Evolutionary conservation across 2,888 invertebrate genomes (phyloP).

Genomic region (Apamea anceps): DNA sequence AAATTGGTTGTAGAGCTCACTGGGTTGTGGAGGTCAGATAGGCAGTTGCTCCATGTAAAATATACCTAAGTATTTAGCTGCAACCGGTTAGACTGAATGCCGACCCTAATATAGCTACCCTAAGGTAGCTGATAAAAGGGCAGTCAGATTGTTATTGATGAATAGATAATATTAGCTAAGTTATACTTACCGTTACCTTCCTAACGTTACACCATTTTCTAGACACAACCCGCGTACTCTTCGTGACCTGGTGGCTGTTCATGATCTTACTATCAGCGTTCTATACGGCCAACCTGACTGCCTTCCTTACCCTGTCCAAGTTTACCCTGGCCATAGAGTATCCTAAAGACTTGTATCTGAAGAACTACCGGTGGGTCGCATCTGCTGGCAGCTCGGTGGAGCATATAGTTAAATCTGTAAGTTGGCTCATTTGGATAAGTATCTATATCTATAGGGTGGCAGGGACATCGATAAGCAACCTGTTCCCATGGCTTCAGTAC

Average conservation of each 20-base stretch:
- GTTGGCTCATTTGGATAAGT: conserved; percentile 59
- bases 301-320: conserved; percentile 95
- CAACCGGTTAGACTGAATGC: neutral
- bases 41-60: neutral
- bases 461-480: neutral
- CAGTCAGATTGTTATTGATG: neutral
- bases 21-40: neutral
- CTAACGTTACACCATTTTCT: conserved; percentile 68
- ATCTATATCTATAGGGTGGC: neutral
- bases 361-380: conserved; percentile 93
- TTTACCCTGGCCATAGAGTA: conserved; percentile 95
- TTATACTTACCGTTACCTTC: neutral
- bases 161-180: neutral
- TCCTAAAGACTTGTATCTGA: conserved; percentile 91
- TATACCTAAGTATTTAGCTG: neutral
- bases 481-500: neutral
- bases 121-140: too few relatives aligned
- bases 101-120: too few relatives aligned
- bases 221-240: conserved; percentile 96
- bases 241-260: conserved; percentile 98
- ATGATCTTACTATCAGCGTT: conserved; percentile 96
- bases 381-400: conserved; percentile 93
- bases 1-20: neutral
- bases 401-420: conserved; percentile 91
- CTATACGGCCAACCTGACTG: conserved; percentile 97